Conservation (phyloP, 2,113 vertebrate species). For the Prunella fulvescens region DNA sequence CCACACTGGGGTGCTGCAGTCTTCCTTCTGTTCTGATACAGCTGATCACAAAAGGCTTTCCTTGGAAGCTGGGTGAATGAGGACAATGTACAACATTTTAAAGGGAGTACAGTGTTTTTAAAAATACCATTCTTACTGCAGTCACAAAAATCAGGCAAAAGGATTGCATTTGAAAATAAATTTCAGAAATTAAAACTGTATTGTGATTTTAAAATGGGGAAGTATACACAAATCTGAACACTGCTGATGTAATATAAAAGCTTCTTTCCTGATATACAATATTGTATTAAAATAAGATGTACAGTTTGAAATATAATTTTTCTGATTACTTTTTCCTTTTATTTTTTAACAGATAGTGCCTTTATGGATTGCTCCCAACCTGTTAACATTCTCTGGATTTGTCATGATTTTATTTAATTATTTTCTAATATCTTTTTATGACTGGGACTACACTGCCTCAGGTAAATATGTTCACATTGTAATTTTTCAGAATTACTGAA, state of each 20-base stretch:
- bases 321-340: neutral
- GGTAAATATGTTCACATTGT: slow-evolving; percentile 26
- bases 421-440: slow-evolving; percentile 68
- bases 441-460: slow-evolving; percentile 68
- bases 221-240: neutral
- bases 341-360: slow-evolving; percentile 62
- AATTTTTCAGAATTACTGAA: neutral
- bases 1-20: slow-evolving; percentile 62
- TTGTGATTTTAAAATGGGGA: neutral
- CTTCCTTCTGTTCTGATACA: neutral
- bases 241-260: neutral
- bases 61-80: neutral
- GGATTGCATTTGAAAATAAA: neutral
- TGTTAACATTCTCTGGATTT: slow-evolving; percentile 73
- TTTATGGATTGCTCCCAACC: slow-evolving; percentile 71
- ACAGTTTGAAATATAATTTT: neutral
- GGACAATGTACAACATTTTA: neutral
- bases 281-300: neutral
- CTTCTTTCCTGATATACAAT: neutral
- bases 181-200: neutral
- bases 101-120: neutral
- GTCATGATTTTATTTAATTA: slow-evolving; percentile 70
- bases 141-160: neutral
- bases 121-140: neutral
- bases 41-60: neutral